Base-by-base conservation (phyloP, 2,797 vertebrate genomes). In the Trichosurus vulpecula region DNA sequence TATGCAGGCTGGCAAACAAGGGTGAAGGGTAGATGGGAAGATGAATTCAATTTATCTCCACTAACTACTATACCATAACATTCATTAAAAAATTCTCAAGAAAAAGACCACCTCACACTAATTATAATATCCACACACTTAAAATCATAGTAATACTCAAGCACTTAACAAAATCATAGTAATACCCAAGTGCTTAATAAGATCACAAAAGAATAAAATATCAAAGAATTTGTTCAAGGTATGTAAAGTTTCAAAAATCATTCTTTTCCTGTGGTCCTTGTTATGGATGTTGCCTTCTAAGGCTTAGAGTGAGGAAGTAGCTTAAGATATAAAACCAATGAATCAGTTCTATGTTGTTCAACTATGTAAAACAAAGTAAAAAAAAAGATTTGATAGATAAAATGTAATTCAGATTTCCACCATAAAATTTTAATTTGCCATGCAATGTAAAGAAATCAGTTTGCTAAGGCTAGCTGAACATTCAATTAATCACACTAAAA, bases 41-140 rank as follows among this genome's bases (percentile, higher is more conserved):
- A 35, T 29, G 56, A 29, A 22, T 8, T 31, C 4, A 57, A 93
- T 66, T 51, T 58, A 96, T 91, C 91, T 91, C 93, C 95, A 13
- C 41, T 54, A 51, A 92, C 94, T 91, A 74, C 94, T 91, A 74
- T 81, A 91, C 97, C 95, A 94, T 95, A 96, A 30, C 90, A 57
- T 91, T 55, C 91, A 87, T 94, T 91, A 95, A 25, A 95, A 93
- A 87, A 87, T 87, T 91, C 11, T 92, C 87, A 27, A 6, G 35
- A 54, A 92, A 96, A 90, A 97, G 66, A 94, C 93, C 57, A 92
- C 14, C 94, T 93, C 93, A 96, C 96, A 95, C 91, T 95, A 94
- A 13, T 52, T 0, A 55, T 25, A 0, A 94, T 55, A 97, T 94
- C 81, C 90, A 90, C 0, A 52, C 54, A 92, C 93, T 93, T 94